These are phyloP conservation scores for Solenopsis fugax DNA, from an alignment of 1,140 invertebrate genomes.

Conservation along the genomic window DNA sequence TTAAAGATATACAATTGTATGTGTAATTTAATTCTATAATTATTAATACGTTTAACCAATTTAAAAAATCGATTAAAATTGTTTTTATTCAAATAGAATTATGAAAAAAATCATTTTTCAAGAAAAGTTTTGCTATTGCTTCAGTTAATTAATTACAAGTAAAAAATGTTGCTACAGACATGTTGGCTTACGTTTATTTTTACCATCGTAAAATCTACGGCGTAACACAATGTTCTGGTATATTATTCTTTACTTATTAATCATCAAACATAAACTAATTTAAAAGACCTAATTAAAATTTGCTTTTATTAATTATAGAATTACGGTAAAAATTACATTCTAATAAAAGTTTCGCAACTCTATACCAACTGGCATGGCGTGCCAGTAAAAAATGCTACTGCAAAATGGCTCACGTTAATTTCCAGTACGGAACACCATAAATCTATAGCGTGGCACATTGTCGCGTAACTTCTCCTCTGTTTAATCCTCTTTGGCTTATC, in stretches of 20 bases:
- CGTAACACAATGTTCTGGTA: neutral
- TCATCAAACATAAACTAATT: neutral
- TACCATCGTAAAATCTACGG: neutral
- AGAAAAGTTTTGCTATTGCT: neutral
- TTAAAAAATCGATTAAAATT: constrained; percentile 1
- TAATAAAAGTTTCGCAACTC: constrained; percentile 13
- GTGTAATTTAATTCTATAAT: neutral
- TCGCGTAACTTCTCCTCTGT: constrained; percentile 42
- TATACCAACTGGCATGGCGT: neutral
- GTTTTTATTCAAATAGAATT: neutral
- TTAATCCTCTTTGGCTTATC: constrained; percentile 48
- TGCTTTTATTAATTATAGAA: neutral
- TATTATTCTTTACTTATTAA: constrained; percentile 13
- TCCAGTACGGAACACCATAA: constrained; percentile 5
- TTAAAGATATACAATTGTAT: neutral
- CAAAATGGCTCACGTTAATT: constrained; percentile 23
- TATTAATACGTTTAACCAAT: neutral
- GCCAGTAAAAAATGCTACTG: neutral
- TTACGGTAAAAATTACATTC: neutral
- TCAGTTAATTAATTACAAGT: neutral
- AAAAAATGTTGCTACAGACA: neutral
- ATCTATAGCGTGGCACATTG: neutral
- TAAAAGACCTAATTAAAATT: constrained; percentile 12
- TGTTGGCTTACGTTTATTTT: neutral
- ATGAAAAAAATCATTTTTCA: neutral